A percentile compares a stretch with the other conserved stretches of the same genome.
These are phyloP conservation scores for Thyatira batis DNA, from an alignment of 2,888 invertebrate genomes.

Conservation along the genomic window DNA sequence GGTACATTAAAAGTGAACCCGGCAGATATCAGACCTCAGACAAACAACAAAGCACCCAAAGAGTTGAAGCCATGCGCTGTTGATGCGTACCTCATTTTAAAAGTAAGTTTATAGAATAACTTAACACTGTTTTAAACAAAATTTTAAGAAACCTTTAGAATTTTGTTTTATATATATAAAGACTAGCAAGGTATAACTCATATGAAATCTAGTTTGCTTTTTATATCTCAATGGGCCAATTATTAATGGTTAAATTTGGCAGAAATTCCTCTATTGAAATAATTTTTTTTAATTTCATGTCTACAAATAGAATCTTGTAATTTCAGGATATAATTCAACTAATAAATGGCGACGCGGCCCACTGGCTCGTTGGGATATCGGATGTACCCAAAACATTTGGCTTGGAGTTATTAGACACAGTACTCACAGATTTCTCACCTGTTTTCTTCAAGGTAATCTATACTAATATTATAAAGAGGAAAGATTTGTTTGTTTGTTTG, in stretches of 20 bases:
- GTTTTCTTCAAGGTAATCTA: conserved; percentile 90
- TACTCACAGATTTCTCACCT: conserved; percentile 92
- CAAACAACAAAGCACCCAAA: conserved; percentile 88
- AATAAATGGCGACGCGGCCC: conserved; percentile 97
- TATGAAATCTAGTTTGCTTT: too few species aligned
- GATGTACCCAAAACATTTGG: conserved; percentile 99
- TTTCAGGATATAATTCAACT: conserved; percentile 96
- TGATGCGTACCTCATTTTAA: conserved; percentile 97
- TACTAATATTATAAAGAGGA: too few species aligned
- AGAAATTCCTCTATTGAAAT: too few species aligned
- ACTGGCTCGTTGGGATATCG: conserved; percentile 97
- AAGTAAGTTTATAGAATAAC: too few species aligned
- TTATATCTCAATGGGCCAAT: too few species aligned
- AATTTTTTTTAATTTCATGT: too few species aligned
- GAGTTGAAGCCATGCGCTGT: conserved; percentile 93
- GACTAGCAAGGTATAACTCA: too few species aligned
- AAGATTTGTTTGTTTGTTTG: neutral
- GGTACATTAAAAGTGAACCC: conserved; percentile 84
- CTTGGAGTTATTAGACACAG: conserved; percentile 95
- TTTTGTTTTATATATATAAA: too few species aligned
- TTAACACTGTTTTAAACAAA: too few species aligned
- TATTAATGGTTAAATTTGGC: too few species aligned
- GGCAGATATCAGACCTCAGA: conserved; percentile 89
- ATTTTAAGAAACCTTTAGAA: too few species aligned
- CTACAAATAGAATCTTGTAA: too few species aligned